Evolutionary conservation across 30 jellyfish, hydroid and myxozoan genomes (phyloP).

Genomic region (Haliclystus octoradiatus): DNA sequence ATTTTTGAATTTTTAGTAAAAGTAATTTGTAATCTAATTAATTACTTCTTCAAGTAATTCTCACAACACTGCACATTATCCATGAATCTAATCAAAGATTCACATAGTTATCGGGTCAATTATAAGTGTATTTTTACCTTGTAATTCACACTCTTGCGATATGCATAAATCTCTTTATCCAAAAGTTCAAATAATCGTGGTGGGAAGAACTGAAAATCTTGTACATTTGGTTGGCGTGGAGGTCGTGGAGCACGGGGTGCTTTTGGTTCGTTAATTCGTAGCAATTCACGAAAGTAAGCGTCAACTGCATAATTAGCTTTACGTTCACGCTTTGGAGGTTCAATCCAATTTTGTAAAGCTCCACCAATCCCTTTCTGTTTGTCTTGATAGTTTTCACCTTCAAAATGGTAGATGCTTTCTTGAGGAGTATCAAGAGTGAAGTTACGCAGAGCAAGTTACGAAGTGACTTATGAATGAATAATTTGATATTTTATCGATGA

Average conservation of each 20-base stretch:
- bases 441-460: constrained; percentile 84
- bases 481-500: too few relatives aligned
- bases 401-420: constrained; percentile 88
- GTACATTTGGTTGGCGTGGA: constrained; percentile 95
- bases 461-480: too few relatives aligned
- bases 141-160: constrained; percentile 82
- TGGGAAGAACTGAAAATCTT: constrained; percentile 98
- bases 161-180: constrained; percentile 77
- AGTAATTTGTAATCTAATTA: too few relatives aligned
- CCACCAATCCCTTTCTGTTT: constrained; percentile 60
- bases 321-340: constrained; percentile 99
- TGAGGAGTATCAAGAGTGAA: constrained; percentile 93
- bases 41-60: too few relatives aligned
- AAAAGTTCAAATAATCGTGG: constrained; percentile 91
- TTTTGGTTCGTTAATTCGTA: constrained; percentile 83
- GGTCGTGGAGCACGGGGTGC: constrained; percentile 99
- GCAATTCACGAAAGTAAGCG: constrained; percentile 86
- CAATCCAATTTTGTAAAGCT: constrained; percentile 59
- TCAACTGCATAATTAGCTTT: constrained; percentile 98
- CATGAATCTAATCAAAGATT: too few relatives aligned
- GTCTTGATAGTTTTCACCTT: constrained; percentile 93
- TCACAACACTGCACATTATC: too few relatives aligned
- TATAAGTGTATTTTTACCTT: too few relatives aligned
- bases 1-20: too few relatives aligned
- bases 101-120: too few relatives aligned